Percentiles rank a stretch among this genome's conserved stretches.
These are phyloP conservation scores for Uromys caudimaculatus DNA, from an alignment of 2,797 vertebrate genomes.

Conservation along the genomic window DNA sequence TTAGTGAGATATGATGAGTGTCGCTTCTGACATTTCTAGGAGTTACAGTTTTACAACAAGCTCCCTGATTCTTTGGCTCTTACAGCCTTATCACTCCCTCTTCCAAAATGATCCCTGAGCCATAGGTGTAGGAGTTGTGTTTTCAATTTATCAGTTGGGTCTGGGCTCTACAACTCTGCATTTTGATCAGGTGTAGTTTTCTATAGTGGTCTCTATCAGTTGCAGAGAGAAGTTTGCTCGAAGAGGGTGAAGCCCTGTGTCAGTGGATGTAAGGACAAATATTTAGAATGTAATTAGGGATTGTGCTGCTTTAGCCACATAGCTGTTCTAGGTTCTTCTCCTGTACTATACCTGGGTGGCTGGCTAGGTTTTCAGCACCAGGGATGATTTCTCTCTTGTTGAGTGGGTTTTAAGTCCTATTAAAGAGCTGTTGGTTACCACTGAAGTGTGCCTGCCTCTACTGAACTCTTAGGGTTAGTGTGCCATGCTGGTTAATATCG, in stretches of 20 bases:
- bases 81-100: background rate
- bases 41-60: background rate
- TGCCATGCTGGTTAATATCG: background rate
- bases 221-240: background rate
- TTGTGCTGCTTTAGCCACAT: background rate
- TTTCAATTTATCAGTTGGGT: background rate
- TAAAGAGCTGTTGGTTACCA: background rate
- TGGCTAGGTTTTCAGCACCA: background rate
- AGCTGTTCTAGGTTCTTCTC: background rate
- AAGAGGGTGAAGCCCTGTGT: too few species aligned
- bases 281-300: background rate
- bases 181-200: background rate
- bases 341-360: background rate
- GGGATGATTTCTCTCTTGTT: background rate
- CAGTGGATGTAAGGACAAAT: background rate
- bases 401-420: background rate
- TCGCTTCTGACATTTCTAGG: background rate
- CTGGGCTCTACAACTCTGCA: background rate
- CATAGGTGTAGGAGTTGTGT: background rate
- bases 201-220: background rate
- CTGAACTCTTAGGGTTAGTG: background rate
- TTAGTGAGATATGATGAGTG: background rate
- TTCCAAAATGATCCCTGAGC: background rate
- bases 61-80: too few species aligned
- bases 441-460: background rate